Base-by-base conservation (phyloP, 2,113 vertebrate species). In the Aldabrachelys gigantea region DNA sequence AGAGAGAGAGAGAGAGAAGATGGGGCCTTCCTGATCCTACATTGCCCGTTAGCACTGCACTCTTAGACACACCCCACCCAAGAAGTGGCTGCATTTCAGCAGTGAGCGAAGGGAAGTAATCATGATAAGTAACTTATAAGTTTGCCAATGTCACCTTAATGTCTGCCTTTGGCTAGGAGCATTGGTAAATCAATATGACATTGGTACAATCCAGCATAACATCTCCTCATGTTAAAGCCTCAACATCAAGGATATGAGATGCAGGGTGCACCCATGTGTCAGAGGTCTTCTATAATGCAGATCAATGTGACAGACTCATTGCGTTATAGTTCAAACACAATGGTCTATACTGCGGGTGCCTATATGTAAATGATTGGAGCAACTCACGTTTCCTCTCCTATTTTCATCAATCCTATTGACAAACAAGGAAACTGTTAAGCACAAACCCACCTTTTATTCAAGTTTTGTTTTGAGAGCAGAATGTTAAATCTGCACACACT, bases 321-420 rank as follows among this genome's bases (percentile, higher is more conserved):
- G 87, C 91, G 92, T 92, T 91, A 56, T 91, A 95, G 96, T 92
- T 97, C 91, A 91, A 89, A 84, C 90, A 92, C 87, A 95, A 93
- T 25, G 91, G 69, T 82, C 95, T 87, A 21, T 87, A 85, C 83
- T 89, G 89, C 69, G 85, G 94, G 91, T 2, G 4, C 95, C 94
- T 94, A 54, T 17, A 85, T 59, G 85, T 79, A 90, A 83, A 89
- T 78, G 53, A 81, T 91, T 93, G 87, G 41, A 56, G 75, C 85
- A 79, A 93, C 78, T 97, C 96, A 91, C 80, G 82, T 97, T 92
- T 96, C 92, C 90, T 92, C 89, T 89, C 38, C 1, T 0, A 81
- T 79, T 84, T 89, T 69, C 92, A 95, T 85, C 93, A 96, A 24
- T 88, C 89, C 90, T 91, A 95, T 8, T 94, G 84, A 59, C 65